Conservation (phyloP, 2,888 invertebrate species). For the Cremastobaeus sp. region DNA sequence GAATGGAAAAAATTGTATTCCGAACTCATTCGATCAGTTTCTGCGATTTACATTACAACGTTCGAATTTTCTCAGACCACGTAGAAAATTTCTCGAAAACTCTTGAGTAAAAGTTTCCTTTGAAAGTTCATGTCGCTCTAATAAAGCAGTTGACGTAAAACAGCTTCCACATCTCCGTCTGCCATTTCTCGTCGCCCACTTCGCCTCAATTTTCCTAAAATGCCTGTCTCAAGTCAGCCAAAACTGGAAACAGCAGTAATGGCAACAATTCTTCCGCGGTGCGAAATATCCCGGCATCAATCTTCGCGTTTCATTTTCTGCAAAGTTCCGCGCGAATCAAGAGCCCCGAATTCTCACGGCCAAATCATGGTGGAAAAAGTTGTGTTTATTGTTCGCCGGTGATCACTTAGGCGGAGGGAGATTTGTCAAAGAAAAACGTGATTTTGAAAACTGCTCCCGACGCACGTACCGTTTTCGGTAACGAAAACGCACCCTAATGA, state of each 20-base stretch:
- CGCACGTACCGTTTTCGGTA: slow-evolving; percentile 14
- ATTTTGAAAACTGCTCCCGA: background rate
- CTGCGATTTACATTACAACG: no score
- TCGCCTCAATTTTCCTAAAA: slow-evolving; percentile 2
- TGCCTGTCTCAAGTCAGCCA: background rate
- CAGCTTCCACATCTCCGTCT: background rate
- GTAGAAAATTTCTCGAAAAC: no score
- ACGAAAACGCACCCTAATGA: slow-evolving; percentile 43
- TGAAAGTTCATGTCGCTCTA: no score
- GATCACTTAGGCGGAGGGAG: slow-evolving; percentile 48
- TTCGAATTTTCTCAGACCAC: no score
- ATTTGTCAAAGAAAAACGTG: slow-evolving; percentile 52
- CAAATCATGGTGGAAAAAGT: slow-evolving; percentile 11
- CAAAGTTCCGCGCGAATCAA: slow-evolving; percentile 15
- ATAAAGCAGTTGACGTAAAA: slow-evolving; percentile 4
- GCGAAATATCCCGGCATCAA: slow-evolving; percentile 22
- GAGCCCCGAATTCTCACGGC: no score
- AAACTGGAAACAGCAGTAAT: slow-evolving; percentile 1
- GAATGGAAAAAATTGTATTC: no score
- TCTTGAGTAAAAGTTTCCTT: no score
- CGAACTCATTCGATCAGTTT: no score
- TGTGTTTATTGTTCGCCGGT: slow-evolving; percentile 43
- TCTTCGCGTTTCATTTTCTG: slow-evolving; percentile 38
- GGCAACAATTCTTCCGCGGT: background rate
- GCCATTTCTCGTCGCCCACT: slow-evolving; percentile 10